These are phyloP conservation scores for Hydropsyche betteni DNA, from an alignment of 2,888 invertebrate genomes.

Conservation along the genomic window DNA sequence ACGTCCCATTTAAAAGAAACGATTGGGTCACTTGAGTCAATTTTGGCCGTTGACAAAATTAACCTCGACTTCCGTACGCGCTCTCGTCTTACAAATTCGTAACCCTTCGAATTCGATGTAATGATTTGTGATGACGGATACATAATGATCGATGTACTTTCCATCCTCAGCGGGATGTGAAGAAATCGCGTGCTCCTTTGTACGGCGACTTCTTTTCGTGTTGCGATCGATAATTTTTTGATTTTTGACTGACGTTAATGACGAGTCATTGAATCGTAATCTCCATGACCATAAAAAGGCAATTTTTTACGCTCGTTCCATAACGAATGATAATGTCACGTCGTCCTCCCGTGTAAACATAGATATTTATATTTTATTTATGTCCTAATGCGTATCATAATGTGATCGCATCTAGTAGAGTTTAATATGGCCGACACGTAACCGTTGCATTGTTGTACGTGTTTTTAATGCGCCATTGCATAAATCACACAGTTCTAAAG, in stretches of 20 bases:
- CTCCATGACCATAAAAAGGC: slow-evolving; percentile 9
- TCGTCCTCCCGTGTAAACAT: slow-evolving; percentile 7
- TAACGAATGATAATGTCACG: slow-evolving; percentile 6
- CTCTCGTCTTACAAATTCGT: no score
- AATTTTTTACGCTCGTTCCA: not conserved
- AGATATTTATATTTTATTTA: slow-evolving; percentile 24
- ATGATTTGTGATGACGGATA: no score
- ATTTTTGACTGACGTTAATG: slow-evolving; percentile 20
- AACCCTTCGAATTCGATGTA: no score
- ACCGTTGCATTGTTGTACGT: slow-evolving; percentile 5
- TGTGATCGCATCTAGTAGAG: slow-evolving; percentile 11
- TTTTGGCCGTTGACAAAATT: slow-evolving; percentile 18
- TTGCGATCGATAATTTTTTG: not conserved
- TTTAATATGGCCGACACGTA: slow-evolving; percentile 24
- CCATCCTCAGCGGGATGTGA: not conserved
- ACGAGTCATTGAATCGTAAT: slow-evolving; percentile 8
- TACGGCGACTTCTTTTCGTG: not conserved
- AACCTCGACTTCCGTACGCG: not conserved
- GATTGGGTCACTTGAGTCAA: slow-evolving; percentile 27
- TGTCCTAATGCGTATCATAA: not conserved
- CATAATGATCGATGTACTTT: no score
- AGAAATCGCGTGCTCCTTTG: slow-evolving; percentile 4
- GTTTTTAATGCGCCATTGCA: slow-evolving; percentile 23
- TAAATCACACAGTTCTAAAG: not conserved
- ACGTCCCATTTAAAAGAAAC: slow-evolving; percentile 21